Evolutionary conservation across 2,797 vertebrate genomes (phyloP), one percentile per base, ranked within the genome.

Genomic region (Emys orbicularis): DNA sequence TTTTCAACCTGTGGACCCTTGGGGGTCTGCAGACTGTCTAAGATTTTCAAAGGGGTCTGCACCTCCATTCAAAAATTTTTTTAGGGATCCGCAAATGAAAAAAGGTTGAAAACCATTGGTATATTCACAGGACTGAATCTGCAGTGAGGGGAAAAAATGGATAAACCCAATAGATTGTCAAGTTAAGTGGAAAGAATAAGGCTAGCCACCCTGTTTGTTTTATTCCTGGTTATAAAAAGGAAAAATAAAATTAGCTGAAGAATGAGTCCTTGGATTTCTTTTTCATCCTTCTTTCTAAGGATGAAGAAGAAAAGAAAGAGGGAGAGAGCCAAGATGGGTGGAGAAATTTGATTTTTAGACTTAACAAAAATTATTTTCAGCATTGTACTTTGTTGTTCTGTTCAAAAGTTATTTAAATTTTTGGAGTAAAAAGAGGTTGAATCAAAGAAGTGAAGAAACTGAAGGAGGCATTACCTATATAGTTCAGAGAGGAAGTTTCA

Each of bases 281-380:
- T 23, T 79, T 93, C 4, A 1, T 68, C 23, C 86, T 80, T 91
- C 5, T 91, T 84, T 41, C 74, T 87, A 4, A 77, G 9, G 1
- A 61, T 61, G 31, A 61, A 61, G 13, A 61, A 16, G 13, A 61
- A 37, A 68, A 37, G n/a, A 37, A 61, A 61, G n/a, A 37, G n/a
- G 18, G n/a, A 68, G 65, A 19, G 84, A 81, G 49, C 29, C 50
- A 59, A 79, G 49, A 61, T 61, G 74, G 2, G 34, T 49, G 61
- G 83, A 86, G 49, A 84, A 59, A 79, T 52, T 61, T 83, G 1
- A 31, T 41, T 89, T 92, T 88, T 88, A 65, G 5, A 8, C 5
- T 52, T 56, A 21, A n/a, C 34, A 11, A 0, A 10, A 1, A 0
- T 1, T 21, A 34, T 52, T 93, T 80, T 49, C 52, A 50, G 19